Percentiles rank a stretch among this genome's conserved stretches.
Conservation (phyloP, 2,888 invertebrate genomes). For the Drosophila nigritarsus region DNA sequence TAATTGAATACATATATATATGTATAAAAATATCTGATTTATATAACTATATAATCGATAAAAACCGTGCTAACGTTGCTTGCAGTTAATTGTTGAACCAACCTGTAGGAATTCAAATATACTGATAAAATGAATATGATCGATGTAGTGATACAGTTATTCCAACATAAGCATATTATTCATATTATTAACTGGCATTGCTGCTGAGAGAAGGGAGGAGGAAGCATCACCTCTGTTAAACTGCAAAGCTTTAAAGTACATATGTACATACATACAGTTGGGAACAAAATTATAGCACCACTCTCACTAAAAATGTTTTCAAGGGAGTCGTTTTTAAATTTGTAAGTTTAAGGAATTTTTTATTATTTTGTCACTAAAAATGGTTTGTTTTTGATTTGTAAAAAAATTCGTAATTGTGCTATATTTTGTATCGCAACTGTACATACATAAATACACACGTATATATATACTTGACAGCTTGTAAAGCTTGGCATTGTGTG, state of each 20-base stretch:
- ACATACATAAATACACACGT: not conserved
- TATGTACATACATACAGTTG: slow-evolving; percentile 1
- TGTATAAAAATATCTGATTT: not conserved
- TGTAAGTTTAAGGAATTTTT: not conserved
- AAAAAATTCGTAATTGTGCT: not conserved
- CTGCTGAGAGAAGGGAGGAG: slow-evolving; percentile 4
- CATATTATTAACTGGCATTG: slow-evolving; percentile 5
- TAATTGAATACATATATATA: not conserved
- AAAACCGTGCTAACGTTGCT: not conserved
- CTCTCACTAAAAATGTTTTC: not conserved
- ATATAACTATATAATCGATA: not conserved
- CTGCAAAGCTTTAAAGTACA: slow-evolving; percentile 2
- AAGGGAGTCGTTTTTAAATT: not conserved
- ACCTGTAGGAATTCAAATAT: not conserved
- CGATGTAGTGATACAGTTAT: not conserved
- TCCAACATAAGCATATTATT: not conserved
- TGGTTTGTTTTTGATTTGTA: not conserved
- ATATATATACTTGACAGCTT: not conserved
- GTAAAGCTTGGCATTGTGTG: slow-evolving; percentile 7
- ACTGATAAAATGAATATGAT: not conserved
- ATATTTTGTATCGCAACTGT: not conserved
- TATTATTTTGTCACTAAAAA: too few relatives aligned
- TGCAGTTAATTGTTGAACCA: not conserved
- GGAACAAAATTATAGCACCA: not conserved
- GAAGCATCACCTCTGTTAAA: not conserved